Conservation (phyloP, 2,888 invertebrate genomes). For the Agriotes lineatus region DNA sequence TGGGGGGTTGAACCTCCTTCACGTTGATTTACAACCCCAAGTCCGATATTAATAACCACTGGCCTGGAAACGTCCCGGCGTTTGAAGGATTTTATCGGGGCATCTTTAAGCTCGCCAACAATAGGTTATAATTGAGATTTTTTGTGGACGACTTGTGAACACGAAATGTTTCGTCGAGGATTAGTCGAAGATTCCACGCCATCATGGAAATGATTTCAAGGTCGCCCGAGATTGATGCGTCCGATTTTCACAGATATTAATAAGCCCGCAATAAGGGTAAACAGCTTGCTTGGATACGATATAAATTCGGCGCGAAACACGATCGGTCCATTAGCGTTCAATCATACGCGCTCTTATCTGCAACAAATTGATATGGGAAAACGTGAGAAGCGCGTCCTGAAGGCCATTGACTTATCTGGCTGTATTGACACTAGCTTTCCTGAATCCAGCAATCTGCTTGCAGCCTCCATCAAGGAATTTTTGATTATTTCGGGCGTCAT, state of each 20-base stretch:
- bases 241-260: neutral
- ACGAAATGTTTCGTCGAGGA: neutral
- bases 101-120: neutral
- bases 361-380: slow-evolving; percentile 12
- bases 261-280: neutral
- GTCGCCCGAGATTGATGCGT: neutral
- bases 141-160: slow-evolving; percentile 2
- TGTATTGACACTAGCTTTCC: no score
- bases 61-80: slow-evolving; percentile 17
- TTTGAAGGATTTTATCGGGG: slow-evolving; percentile 10
- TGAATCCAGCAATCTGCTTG: neutral
- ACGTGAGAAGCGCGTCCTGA: slow-evolving; percentile 18
- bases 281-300: neutral
- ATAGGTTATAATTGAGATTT: slow-evolving; percentile 7
- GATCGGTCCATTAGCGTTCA: slow-evolving; percentile 22
- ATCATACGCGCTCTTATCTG: slow-evolving; percentile 18
- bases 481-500: no score
- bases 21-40: slow-evolving; percentile 34
- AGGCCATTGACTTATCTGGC: slow-evolving; percentile 29
- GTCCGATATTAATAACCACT: slow-evolving; percentile 1
- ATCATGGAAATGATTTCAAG: neutral
- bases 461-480: no score
- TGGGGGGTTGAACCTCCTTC: slow-evolving; percentile 20
- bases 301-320: neutral
- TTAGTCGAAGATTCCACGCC: no score